Base-by-base conservation (phyloP, 2,797 vertebrate species). In the Lacerta viridis region DNA sequence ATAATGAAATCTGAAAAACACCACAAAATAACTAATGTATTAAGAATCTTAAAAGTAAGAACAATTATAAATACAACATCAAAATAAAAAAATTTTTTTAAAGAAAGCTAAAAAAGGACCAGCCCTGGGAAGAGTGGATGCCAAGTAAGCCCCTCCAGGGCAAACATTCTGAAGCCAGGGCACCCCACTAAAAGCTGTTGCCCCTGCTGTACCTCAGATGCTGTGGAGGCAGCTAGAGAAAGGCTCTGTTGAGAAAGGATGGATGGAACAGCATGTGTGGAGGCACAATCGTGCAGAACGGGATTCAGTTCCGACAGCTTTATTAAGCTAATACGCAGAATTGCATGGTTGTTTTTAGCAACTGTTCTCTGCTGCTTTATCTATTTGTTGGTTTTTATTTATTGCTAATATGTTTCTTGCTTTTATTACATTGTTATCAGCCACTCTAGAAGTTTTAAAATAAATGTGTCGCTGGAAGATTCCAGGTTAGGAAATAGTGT, bases 241-340 rank as follows among this genome's bases (percentile, higher is more conserved):
- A 4, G 10, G 33, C 41, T 72, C 82, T 84, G 43, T 50, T 74
- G 46, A 59, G 18, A 20, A 46, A 74, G 18, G 27, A 25, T 36
- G 15, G 33, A 55, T 84, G 20, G 66, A 20, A 1, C 69, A 46
- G 68, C 18, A n/a, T 2, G 25, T 83, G 33, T 72, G n/a, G n/a
- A 80, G 55, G 33, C 33, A 36, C 13, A 36, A 39, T 15, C 15
- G 59, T 27, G 36, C 10, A 64, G 20, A 39, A 91, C 9, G 72
- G 93, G 92, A 92, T 83, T 93, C 93, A 93, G 88, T 88, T 87
- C 76, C 64, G 74, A 91, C 71, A 86, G 84, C 92, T 93, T 75
- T 80, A 90, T 64, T 64, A 23, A 79, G 90, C 84, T 86, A 33
- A 36, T 84, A 36, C 13, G 41, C 75, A 27, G 41, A 43, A 29